Evolutionary conservation across 1,140 invertebrate genomes (phyloP).

Genomic region (Drosophila nikananu): DNA sequence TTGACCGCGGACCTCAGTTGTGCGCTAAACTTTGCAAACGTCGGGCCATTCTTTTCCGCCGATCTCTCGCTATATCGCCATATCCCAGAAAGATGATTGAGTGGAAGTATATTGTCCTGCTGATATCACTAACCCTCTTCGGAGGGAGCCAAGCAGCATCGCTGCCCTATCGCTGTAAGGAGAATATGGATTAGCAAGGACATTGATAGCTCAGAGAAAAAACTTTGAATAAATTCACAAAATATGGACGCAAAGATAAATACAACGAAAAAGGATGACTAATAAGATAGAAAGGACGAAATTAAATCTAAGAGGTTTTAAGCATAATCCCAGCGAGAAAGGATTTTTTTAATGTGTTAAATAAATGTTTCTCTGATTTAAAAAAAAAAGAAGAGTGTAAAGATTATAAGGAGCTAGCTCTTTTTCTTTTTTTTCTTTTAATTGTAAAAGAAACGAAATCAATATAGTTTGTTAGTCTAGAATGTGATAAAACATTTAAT

Average conservation of each 20-base stretch:
- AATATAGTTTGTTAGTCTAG: too few species aligned
- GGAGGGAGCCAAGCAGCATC: conserved; percentile 7
- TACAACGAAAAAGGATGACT: neutral
- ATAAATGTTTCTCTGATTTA: neutral
- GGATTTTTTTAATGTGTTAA: too few species aligned
- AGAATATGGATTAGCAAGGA: neutral
- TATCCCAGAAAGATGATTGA: conserved; percentile 17
- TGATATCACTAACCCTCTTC: conserved; percentile 15
- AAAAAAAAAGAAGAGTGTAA: neutral
- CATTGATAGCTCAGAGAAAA: neutral
- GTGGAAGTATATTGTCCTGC: conserved; percentile 6
- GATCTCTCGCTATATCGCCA: conserved; percentile 5
- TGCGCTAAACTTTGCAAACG: conserved; percentile 71
- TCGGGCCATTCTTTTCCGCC: conserved; percentile 31
- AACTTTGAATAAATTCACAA: neutral
- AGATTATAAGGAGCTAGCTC: too few species aligned
- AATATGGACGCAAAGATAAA: neutral
- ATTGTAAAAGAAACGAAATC: too few species aligned
- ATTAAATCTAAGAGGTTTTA: neutral
- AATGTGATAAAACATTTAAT: too few species aligned
- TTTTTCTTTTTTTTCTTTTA: too few species aligned
- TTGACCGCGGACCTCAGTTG: conserved; percentile 65
- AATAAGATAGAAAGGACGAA: too few species aligned
- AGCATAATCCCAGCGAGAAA: neutral
- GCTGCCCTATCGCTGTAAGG: conserved; percentile 35